A percentile compares a stretch with the other conserved stretches of the same genome.
phyloP scores from a whole-genome alignment of 2,797 vertebrate species.

The Rhinella marina region DNA sequence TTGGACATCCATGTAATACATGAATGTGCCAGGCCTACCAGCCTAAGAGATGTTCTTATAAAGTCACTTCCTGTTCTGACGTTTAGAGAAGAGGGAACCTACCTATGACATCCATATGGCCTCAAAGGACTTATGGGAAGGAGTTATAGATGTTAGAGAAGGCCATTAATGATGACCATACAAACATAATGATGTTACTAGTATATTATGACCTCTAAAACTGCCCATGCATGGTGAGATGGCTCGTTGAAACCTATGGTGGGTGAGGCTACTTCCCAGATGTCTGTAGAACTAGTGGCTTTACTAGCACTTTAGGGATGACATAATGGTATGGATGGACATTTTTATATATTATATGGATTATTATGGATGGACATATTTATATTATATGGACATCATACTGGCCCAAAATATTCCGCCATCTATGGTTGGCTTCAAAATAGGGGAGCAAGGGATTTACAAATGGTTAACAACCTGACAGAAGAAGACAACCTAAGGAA shows the following conservation, averaged over 20 bases:
- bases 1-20: background rate
- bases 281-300: background rate
- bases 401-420: background rate
- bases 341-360: too few species aligned
- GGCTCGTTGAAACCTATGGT: background rate
- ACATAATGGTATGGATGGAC: background rate
- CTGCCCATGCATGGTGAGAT: background rate
- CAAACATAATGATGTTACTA: background rate
- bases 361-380: too few species aligned
- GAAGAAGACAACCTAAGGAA: background rate
- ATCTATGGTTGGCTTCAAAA: background rate
- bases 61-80: background rate
- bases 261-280: too few species aligned
- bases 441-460: background rate
- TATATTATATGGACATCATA: too few species aligned
- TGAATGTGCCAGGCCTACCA: background rate
- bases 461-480: background rate
- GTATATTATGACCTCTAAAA: background rate
- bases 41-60: background rate
- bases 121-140: background rate
- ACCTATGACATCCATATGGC: background rate
- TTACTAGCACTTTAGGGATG: background rate
- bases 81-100: background rate
- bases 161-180: too few species aligned
- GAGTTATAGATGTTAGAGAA: background rate